Percentiles rank a stretch among this genome's conserved stretches.
Evolutionary conservation across 2,113 vertebrate genomes (phyloP).

Genomic region (Megaceryle torquata): DNA sequence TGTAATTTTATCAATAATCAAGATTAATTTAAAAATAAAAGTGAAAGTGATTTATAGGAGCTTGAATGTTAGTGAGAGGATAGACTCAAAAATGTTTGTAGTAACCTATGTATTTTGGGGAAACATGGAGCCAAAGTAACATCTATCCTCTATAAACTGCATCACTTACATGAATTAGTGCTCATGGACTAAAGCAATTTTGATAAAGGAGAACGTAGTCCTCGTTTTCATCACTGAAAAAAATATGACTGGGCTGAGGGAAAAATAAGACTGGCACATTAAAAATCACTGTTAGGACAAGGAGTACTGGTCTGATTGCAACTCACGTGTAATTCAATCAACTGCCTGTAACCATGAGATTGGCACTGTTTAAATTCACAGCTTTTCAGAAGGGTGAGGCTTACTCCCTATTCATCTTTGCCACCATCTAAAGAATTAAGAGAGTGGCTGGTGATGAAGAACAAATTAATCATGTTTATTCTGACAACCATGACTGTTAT

Average conservation of each 20-base stretch:
- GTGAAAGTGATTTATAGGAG: background rate
- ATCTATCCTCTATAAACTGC: background rate
- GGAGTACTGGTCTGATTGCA: background rate
- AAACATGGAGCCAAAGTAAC: background rate
- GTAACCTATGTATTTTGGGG: background rate
- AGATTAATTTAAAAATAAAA: background rate
- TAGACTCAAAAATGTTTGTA: background rate
- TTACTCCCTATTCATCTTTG: constrained; percentile 49
- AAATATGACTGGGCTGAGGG: background rate
- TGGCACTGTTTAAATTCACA: constrained; percentile 42
- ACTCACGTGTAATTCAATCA: background rate
- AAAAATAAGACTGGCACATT: background rate
- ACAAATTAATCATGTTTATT: constrained; percentile 63
- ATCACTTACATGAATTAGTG: background rate
- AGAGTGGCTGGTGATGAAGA: constrained; percentile 53
- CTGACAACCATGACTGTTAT: constrained; percentile 59
- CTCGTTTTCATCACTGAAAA: background rate
- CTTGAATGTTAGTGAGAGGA: background rate
- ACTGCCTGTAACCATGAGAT: constrained; percentile 6
- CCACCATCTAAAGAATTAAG: constrained; percentile 49
- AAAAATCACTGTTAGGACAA: constrained; percentile 14
- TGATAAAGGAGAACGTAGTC: background rate
- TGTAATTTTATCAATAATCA: background rate
- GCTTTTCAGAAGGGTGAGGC: constrained; percentile 19
- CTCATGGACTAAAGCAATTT: background rate